Base-by-base conservation (phyloP, 2,888 invertebrate species). In the Eubasilissa splendida region DNA sequence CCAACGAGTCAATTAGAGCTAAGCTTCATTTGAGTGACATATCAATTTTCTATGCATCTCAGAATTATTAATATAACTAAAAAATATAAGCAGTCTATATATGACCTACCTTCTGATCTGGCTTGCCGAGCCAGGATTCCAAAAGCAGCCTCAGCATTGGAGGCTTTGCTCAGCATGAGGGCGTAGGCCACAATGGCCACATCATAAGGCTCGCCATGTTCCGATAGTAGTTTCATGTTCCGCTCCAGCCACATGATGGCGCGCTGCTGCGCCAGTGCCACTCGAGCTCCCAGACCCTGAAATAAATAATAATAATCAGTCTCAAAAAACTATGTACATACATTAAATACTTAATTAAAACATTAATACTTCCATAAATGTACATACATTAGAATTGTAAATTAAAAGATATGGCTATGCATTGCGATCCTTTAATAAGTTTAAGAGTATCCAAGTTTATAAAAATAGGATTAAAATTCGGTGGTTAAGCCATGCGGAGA, bases 111-210 rank as follows among this genome's bases (percentile, higher is more conserved):
- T 85, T 95, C 95, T 33, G 91, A 90, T 2, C 94, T 89, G 76
- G 94, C 93, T 79, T 93, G 92, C 0, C 88, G 88, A 12, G 93
- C 91, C 74, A 98, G 89, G 85, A 96, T 92, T 0, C 93, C 90
- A 87, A 95, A 97, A 0, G 97, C 97, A 84, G 93, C 92, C 85
- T 97, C 96, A 0, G 96, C 95, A 85, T 93, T 93, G n/a, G 96
- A 92, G n/a, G 97, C 95, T 88, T 96, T 95, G 84, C 94, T 93
- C 85, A 94, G 89, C 86, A 95, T 93, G 79, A 99, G 90, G 4
- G 98, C 97, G 88, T 97, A 96, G 0, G 98, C 95, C 0, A 96
- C 96, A 65, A 99, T 94, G 7, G 98, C 96, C 58, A 97, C 92
- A 86, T 97, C 96, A 88, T 96, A 97, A 0, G 97, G 94, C 84